phyloP scores from a whole-genome alignment of 2,797 vertebrate genomes.

The Hyperoplus lanceolatus region DNA sequence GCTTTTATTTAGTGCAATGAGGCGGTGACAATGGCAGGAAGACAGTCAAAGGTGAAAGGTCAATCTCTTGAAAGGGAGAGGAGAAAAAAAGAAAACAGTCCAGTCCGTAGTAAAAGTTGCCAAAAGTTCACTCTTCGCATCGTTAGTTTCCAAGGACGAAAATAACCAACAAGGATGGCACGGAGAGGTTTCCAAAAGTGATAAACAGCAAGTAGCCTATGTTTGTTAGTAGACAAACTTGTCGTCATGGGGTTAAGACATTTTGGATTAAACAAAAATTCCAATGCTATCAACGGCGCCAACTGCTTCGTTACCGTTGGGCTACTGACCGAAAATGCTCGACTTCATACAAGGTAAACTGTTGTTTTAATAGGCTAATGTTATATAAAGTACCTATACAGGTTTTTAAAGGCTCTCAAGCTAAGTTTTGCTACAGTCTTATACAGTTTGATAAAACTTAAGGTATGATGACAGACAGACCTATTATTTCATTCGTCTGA shows the following conservation, averaged over 20 bases:
- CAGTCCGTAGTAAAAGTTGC: neutral
- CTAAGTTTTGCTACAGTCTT: neutral
- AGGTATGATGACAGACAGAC: neutral
- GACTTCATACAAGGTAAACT: neutral
- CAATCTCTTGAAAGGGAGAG: neutral
- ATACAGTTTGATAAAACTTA: neutral
- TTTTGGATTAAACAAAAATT: neutral
- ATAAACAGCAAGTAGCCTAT: neutral
- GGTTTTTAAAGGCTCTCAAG: neutral
- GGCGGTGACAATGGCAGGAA: neutral
- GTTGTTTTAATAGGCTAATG: too few species aligned
- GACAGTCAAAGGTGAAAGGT: slow-evolving; percentile 31
- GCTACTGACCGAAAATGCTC: neutral
- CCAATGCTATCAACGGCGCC: neutral
- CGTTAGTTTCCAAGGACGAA: neutral
- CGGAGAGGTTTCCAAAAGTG: accelerated
- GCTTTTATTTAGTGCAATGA: neutral
- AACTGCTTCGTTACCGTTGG: neutral
- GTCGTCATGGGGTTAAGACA: neutral
- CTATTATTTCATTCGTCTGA: neutral
- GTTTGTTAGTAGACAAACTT: neutral
- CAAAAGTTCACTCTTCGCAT: accelerated
- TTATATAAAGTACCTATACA: too few species aligned
- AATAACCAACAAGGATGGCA: neutral
- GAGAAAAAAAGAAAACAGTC: neutral